phyloP scores from a whole-genome alignment of 2,797 vertebrate genomes.

The Notolabrus celidotus region DNA sequence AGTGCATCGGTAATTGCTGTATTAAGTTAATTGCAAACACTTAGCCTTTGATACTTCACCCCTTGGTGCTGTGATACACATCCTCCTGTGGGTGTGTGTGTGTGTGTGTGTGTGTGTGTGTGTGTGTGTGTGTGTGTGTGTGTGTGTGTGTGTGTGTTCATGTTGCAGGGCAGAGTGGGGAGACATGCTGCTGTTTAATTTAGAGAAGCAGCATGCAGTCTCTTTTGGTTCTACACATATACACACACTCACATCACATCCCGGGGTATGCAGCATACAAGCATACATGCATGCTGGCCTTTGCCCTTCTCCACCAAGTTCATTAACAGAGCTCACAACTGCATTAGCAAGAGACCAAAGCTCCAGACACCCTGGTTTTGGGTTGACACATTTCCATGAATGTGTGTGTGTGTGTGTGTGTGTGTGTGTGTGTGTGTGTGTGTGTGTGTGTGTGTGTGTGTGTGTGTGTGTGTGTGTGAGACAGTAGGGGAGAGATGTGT shows the following conservation, averaged over 20 bases:
- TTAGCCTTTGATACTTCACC: slow-evolving; percentile 66
- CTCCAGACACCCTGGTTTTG: slow-evolving; percentile 1
- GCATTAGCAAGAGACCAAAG: background rate
- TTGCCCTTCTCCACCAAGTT: slow-evolving; percentile 1
- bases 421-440: background rate
- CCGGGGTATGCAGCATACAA: background rate
- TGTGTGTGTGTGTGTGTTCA: slow-evolving; percentile 17
- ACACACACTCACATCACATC: background rate
- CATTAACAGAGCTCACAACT: slow-evolving; percentile 2
- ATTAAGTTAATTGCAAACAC: slow-evolving; percentile 40
- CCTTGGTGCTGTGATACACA: slow-evolving; percentile 58
- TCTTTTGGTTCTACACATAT: slow-evolving; percentile 24
- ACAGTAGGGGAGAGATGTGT: too few species aligned
- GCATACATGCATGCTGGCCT: background rate
- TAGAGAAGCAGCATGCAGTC: slow-evolving; percentile 37
- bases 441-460: background rate
- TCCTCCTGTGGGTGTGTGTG: slow-evolving; percentile 26
- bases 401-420: background rate
- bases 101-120: slow-evolving; percentile 21
- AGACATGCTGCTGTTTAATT: slow-evolving; percentile 47
- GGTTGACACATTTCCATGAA: background rate
- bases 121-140: slow-evolving; percentile 27
- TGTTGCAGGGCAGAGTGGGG: slow-evolving; percentile 40
- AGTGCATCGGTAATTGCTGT: slow-evolving; percentile 53
- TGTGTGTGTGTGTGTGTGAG: background rate